Evolutionary conservation across 2,888 invertebrate genomes (phyloP).

Genomic region (Platycheirus rosarum): DNA sequence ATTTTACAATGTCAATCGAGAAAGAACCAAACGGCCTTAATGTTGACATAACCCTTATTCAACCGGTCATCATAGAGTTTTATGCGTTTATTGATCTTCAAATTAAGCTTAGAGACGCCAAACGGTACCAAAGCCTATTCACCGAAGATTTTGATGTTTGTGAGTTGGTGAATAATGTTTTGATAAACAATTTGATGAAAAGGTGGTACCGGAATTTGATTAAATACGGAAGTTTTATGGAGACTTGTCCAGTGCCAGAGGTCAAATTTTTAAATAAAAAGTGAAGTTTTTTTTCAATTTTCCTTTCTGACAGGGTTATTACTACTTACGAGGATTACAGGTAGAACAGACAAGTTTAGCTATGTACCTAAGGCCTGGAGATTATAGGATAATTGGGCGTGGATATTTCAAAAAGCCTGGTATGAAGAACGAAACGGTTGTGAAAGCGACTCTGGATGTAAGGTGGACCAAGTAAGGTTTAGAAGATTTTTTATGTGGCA

Average conservation of each 20-base stretch:
- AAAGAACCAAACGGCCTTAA: constrained; percentile 35
- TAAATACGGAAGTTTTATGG: constrained; percentile 68
- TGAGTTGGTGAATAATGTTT: constrained; percentile 68
- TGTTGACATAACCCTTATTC: constrained; percentile 44
- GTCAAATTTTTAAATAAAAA: constrained; percentile 3
- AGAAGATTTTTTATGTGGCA: no score
- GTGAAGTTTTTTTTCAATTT: neutral
- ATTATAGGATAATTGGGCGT: constrained; percentile 40
- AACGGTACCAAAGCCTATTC: constrained; percentile 75
- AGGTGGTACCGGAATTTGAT: constrained; percentile 64
- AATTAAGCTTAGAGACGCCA: constrained; percentile 47
- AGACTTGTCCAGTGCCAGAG: constrained; percentile 67
- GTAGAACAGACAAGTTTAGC: constrained; percentile 50
- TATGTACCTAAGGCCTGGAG: constrained; percentile 53
- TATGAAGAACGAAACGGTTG: constrained; percentile 16
- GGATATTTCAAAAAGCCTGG: constrained; percentile 31
- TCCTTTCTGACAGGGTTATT: constrained; percentile 27
- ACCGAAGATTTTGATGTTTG: constrained; percentile 76
- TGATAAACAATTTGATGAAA: constrained; percentile 52
- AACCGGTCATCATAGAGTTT: constrained; percentile 34
- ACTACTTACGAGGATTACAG: constrained; percentile 33
- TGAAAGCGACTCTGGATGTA: constrained; percentile 26
- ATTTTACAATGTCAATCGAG: constrained; percentile 33
- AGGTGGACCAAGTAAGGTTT: constrained; percentile 55
- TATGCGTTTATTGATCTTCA: constrained; percentile 51